Base-by-base conservation (phyloP, 2,113 vertebrate species). In the Saccopteryx leptura region DNA sequence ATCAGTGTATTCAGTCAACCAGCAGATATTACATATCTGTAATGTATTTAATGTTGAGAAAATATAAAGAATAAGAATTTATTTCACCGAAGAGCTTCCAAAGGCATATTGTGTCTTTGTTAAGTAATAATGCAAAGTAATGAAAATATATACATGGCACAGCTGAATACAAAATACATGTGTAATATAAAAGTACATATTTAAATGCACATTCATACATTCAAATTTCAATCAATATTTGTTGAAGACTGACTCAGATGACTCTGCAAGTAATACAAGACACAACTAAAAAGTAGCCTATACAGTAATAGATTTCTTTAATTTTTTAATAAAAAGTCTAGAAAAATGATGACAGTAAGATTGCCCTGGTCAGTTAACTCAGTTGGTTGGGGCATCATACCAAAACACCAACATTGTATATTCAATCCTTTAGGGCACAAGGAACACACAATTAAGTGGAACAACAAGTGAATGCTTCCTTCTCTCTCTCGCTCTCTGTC, bases 211-310 rank as follows among this genome's bases (percentile, higher is more conserved):
- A 79, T 19, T 26, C 8, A 52, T 46, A 11, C 5, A 90, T 78
- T 93, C 93, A 54, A 78, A 89, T 90, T 93, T 92, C 60, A 91
- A 31, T 84, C 65, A 94, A 48, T 81, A 52, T 84, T 78, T 66
- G 68, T 60, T 92, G 50, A 46, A 50, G 19, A 79, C 9, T 74
- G 24, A 92, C 54, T 88, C 28, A 60, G 48, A 72, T 56, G 28
- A 39, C 23, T 74, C 39, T 87, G 23, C 4, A 96, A 69, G 46
- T 83, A 96, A 85, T 63, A 50, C 23, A 90, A 54, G 39, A 69
- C 17, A 14, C 56, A 78, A 24, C 9, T 90, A 76, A 90, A 90
- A 85, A 88, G 48, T 60, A 88, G 52, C 8, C 72, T 86, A 24
- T 66, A 79, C 14, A 24, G 0, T 26, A 86, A 33, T 69, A 8